phyloP scores from a whole-genome alignment of 2,888 invertebrate genomes.

The Salpingus planirostris region DNA sequence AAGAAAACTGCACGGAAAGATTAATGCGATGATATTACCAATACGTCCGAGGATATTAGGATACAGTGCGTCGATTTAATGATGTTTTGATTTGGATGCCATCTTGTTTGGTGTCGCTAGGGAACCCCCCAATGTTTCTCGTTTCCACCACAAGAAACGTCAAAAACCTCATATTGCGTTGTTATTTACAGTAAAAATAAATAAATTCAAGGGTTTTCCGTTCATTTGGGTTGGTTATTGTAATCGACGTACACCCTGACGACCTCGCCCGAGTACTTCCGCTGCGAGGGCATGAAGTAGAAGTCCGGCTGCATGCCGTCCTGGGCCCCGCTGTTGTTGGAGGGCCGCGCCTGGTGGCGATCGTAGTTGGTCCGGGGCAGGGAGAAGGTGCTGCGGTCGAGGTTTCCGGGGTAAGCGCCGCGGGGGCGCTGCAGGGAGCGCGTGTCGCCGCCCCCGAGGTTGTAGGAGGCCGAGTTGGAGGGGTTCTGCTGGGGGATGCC shows the following conservation, averaged over 20 bases:
- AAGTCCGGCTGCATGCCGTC: conserved; percentile 65
- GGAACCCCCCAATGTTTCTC: too few species aligned
- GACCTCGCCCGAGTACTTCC: conserved; percentile 88
- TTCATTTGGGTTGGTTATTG: conserved; percentile 58
- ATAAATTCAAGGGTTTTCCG: too few species aligned
- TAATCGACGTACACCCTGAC: conserved; percentile 78
- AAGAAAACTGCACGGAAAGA: too few species aligned
- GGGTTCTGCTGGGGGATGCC: conserved; percentile 16
- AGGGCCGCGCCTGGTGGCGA: conserved; percentile 26
- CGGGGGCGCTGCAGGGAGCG: conserved; percentile 53
- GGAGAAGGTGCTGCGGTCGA: conserved; percentile 64
- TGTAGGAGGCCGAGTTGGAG: conserved; percentile 36
- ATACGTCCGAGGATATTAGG: too few species aligned
- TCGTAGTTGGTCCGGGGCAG: conserved; percentile 59
- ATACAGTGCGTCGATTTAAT: too few species aligned
- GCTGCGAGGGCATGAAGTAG: conserved; percentile 91
- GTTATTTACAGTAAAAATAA: too few species aligned
- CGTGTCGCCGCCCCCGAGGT: too few species aligned
- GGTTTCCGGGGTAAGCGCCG: conserved; percentile 34
- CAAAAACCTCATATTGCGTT: too few species aligned
- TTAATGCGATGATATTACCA: too few species aligned
- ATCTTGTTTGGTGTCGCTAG: too few species aligned
- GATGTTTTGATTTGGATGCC: too few species aligned
- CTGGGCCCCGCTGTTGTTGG: conserved; percentile 36
- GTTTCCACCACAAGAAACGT: too few species aligned